These are phyloP conservation scores for Eptatretus burgeri DNA, from an alignment of 2,113 vertebrate genomes.

Conservation along the genomic window DNA sequence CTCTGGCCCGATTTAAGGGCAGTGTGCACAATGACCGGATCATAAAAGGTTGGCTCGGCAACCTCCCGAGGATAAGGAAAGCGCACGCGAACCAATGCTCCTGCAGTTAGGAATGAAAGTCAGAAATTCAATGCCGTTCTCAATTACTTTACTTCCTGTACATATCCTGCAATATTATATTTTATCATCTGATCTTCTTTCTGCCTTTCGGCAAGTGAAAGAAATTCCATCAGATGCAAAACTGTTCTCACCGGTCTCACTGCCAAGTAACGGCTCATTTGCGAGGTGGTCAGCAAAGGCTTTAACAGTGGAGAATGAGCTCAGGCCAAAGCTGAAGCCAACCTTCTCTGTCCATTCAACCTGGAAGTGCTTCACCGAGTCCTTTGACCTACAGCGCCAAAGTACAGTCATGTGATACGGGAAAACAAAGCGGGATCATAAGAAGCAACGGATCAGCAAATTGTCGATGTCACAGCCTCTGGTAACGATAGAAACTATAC, in stretches of 20 bases:
- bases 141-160: too few species aligned
- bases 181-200: too few species aligned
- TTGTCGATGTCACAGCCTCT: too few species aligned
- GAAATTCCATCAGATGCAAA: too few species aligned
- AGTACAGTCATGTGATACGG: neutral
- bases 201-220: too few species aligned
- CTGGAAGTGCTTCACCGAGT: conserved; percentile 85
- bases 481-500: too few species aligned
- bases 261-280: conserved; percentile 74
- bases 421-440: too few species aligned
- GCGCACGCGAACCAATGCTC: conserved; percentile 28
- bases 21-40: conserved; percentile 73
- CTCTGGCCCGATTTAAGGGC: conserved; percentile 56
- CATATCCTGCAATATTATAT: too few species aligned
- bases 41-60: conserved; percentile 79
- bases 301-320: conserved; percentile 37
- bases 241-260: conserved; percentile 41
- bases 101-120: conserved; percentile 12
- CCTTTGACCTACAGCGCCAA: conserved; percentile 35
- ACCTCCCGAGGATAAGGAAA: conserved; percentile 49
- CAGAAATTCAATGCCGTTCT: neutral
- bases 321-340: conserved; percentile 60
- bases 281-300: conserved; percentile 66
- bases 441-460: too few species aligned
- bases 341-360: conserved; percentile 20